Evolutionary conservation across 64 coral and sea anemone genomes (phyloP).

Genomic region (Catalaphyllia jardinei): DNA sequence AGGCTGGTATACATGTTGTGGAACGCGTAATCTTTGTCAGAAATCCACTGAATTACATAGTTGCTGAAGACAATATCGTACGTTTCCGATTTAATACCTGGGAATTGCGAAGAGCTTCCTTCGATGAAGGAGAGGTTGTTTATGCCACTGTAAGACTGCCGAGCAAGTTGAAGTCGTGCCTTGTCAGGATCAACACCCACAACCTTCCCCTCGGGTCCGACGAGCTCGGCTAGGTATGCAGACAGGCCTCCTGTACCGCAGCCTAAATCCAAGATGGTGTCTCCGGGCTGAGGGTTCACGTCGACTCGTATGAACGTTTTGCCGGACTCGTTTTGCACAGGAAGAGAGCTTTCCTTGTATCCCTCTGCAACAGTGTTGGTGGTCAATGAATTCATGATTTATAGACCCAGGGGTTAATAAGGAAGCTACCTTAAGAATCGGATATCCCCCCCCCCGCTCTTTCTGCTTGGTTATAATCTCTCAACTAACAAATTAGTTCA

Average conservation of each 20-base stretch:
- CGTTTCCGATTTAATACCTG: neutral
- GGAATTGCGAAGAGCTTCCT: slow-evolving; percentile 2
- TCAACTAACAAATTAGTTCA: too few relatives aligned
- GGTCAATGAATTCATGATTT: neutral
- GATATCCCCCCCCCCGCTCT: too few relatives aligned
- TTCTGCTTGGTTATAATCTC: too few relatives aligned
- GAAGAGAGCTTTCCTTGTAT: neutral
- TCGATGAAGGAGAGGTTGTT: slow-evolving; percentile 20
- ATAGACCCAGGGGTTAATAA: too few relatives aligned
- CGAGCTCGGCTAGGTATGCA: neutral
- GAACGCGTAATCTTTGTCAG: slow-evolving; percentile 19
- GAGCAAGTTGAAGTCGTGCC: slow-evolving; percentile 17
- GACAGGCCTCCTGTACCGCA: slow-evolving; percentile 60
- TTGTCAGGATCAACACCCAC: slow-evolving; percentile 37
- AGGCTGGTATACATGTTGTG: slow-evolving; percentile 14
- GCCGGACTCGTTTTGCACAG: neutral
- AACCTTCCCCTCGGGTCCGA: slow-evolving; percentile 27
- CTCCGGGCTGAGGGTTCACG: slow-evolving; percentile 1
- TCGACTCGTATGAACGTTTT: neutral
- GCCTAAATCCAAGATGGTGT: slow-evolving; percentile 50
- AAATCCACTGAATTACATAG: slow-evolving; percentile 49
- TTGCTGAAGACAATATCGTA: slow-evolving; percentile 31
- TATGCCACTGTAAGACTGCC: neutral
- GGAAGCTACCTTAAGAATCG: too few relatives aligned
- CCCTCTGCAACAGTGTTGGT: neutral